Evolutionary conservation across 1,140 invertebrate genomes (phyloP), one percentile per base, ranked within the genome.

Genomic region (Drosophila biarmipes): DNA sequence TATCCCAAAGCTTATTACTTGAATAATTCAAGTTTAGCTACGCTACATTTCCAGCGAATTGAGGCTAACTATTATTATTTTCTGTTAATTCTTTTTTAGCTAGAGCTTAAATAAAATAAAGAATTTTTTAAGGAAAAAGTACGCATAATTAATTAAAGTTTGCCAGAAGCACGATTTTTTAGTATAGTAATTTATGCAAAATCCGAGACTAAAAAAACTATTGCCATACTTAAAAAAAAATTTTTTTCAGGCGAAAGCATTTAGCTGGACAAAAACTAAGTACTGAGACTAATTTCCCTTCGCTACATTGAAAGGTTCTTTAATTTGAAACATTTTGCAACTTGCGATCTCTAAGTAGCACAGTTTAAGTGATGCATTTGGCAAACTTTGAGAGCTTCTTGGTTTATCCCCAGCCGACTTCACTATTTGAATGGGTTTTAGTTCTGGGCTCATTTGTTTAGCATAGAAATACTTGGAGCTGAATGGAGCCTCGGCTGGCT

Each of bases 371-470:
- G 27, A 64, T 67, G 35, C 63, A 64, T 66, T 63, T 51, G 15
- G 43, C 24, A 40, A 29, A 67, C 59, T 64, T 43, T 19, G 31
- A 21, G 8, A 43, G 45, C 37, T 34, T 40, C 29, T 52, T 64
- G 45, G 43, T 15, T 42, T 31, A 12, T 17, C 6, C 29, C 29
- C 46, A 15, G 27, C 31, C 8, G 24, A 61, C 34, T 64, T 69
- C 27, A 56, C 63, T 48, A 56, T 56, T 48, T 71, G 67, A 71
- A 71, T 69, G 42, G 67, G n/a, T 40, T 69, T 69, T 48, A 68
- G 66, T 68, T 69, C 43, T 46, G 37, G 35, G 21, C 12, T 27
- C 66, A 48, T 69, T 71, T 71, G 51, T 71, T 40, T 48, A 40
- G 45, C 45, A 62, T 37, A 64, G 59, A 64, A 51, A 48, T 34